Conservation (phyloP, 2,888 invertebrate species). For the Cacoxenus indagator region DNA sequence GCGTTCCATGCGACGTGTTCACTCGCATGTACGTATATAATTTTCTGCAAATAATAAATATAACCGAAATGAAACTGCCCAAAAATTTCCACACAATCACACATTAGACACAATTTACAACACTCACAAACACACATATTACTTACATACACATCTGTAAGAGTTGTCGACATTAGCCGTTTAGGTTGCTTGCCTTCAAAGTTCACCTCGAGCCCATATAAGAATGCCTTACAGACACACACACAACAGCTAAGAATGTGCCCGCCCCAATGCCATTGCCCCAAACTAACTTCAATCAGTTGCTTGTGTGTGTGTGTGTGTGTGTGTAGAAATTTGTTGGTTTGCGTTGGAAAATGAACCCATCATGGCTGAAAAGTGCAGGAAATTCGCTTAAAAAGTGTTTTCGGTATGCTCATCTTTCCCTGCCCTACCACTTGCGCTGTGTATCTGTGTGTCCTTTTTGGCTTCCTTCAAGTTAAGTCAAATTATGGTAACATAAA, state of each 20-base stretch:
- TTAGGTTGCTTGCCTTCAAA: slow-evolving; percentile 60
- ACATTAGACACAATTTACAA: slow-evolving; percentile 47
- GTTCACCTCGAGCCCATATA: slow-evolving; percentile 64
- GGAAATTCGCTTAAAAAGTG: slow-evolving; percentile 66
- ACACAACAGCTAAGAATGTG: slow-evolving; percentile 29
- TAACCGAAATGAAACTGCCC: slow-evolving; percentile 68
- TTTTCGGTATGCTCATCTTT: slow-evolving; percentile 40
- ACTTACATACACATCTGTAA: slow-evolving; percentile 31
- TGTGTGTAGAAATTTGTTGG: slow-evolving; percentile 2
- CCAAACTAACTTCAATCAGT: not conserved
- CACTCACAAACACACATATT: slow-evolving; percentile 32
- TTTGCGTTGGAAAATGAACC: slow-evolving; percentile 56
- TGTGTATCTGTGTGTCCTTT: slow-evolving; percentile 47
- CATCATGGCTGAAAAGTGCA: slow-evolving; percentile 62
- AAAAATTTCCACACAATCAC: slow-evolving; percentile 62
- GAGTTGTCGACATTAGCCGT: slow-evolving; percentile 51
- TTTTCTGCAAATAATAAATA: slow-evolving; percentile 67
- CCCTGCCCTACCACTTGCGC: slow-evolving; percentile 10
- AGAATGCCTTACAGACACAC: slow-evolving; percentile 50
- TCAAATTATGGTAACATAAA: slow-evolving; percentile 62
- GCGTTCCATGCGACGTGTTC: no score
- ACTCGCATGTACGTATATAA: slow-evolving; percentile 32
- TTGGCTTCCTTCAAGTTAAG: slow-evolving; percentile 43
- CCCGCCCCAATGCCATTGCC: not conserved
- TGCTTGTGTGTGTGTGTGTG: not conserved